Base-by-base conservation (phyloP, 2,797 vertebrate species). In the Phaenicophaeus curvirostris region DNA sequence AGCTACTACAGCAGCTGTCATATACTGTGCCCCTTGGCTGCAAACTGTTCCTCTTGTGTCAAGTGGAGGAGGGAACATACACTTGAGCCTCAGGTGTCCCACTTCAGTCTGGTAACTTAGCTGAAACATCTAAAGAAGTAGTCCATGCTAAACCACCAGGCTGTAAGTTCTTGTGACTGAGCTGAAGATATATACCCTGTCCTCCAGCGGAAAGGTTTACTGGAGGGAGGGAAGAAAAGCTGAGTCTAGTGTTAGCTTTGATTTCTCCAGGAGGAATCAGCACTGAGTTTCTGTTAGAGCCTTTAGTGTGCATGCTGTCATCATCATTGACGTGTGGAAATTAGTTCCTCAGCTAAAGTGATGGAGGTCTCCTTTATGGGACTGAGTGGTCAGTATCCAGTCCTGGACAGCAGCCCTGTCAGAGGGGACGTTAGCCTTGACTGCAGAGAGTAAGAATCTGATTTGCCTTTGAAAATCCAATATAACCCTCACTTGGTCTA, bases 391-490 rank as follows among this genome's bases (percentile, higher is more conserved):
- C 0, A 0, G 18, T 35, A 58, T 20, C 46, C 17, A 44, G 3
- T 16, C 25, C 42, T 68, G 50, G 58, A 27, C 69, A 74, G 50
- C 14, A 83, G 19, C 15, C 19, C 41, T 62, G 59, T 5, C 59
- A 71, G 31, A 48, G 28, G 48, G 41, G 93, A 21, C 0, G 0
- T 28, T 76, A 57, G 48, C 78, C 72, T 67, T 89, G 86, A 35
- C 37, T 83, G 61, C 54, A 75, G 61, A 76, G 15, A 94, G 5
- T 11, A 57, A 61, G 50, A 44, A 46, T 17, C 15, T 76, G 61
- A 39, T 71, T 35, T 90, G 75, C 61, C 54, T 89, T 87, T 93
- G 51, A 89, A 93, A 94, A 74, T 55, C 37, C 58, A 74, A 6
- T 77, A 77, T 62, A 81, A 78, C 8, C 15, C 18, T 71, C 21